Base-by-base conservation (phyloP, 1,140 invertebrate species). In the Megathymus violae region DNA sequence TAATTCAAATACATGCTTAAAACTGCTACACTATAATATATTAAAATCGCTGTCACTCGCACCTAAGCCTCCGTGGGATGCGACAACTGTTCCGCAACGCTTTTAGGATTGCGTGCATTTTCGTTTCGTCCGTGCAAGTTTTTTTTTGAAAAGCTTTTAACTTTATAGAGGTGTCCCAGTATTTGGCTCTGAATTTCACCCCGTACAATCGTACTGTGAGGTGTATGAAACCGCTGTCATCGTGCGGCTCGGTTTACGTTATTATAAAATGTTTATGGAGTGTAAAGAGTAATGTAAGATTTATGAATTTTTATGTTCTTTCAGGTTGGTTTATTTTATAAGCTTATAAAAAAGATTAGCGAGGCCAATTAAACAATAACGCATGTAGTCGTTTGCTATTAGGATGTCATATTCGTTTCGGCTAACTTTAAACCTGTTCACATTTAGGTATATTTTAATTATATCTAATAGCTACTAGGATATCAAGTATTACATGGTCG, bases 101-200 rank as follows among this genome's bases (percentile, higher is more conserved):
- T 54, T 22, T 22, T 41, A 54, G 22, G 50, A 61, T 17, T 50
- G 46, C 46, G 43, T 47, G 34, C 34, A 61, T 61, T 61, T 61
- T 61, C 44, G 36, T 61, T 61, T 61, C 11, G 38, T 40, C 36
- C 58, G 16, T 16, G 15, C 34, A 22, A n/a, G 11, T 58, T 48
- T 60, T 61, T 60, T 50, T 36, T 16, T 38, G 34, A 61, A 61
- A 61, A 61, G 58, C 46, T 61, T 61, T 61, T 61, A 61, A 50
- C 58, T 61, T 61, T 61, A 60, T 60, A 60, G 41, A 60, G 58
- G 44, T 61, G 58, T 25, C 11, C 58, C 31, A 15, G 47, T 50
- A 61, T 61, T 61, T 25, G 58, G 58, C 43, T 31, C 44, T 48
- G 44, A 60, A 48, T 47, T 60, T 60, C 27, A 19, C 17, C 16